These are phyloP conservation scores for Drosophila helvetica DNA, from an alignment of 2,888 invertebrate species.

Conservation along the genomic window DNA sequence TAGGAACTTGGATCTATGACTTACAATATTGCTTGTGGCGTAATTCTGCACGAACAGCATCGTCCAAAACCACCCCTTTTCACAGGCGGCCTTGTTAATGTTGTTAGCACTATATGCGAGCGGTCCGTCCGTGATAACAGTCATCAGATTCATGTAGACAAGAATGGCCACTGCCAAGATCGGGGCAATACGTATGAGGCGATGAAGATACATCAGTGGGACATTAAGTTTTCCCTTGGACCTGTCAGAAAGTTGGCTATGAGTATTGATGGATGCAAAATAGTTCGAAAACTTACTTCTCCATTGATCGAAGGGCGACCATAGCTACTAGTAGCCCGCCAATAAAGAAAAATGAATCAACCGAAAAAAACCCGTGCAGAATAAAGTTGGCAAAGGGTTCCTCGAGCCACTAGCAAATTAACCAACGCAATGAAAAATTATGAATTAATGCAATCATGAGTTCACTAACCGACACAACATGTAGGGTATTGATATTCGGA, in stretches of 20 bases:
- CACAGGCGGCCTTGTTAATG: conserved; percentile 72
- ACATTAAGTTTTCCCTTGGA: conserved; percentile 79
- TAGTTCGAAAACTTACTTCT: conserved; percentile 75
- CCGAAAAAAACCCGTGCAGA: conserved; percentile 84
- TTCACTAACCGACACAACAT: conserved; percentile 47
- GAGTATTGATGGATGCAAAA: conserved; percentile 41
- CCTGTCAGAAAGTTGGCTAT: conserved; percentile 21
- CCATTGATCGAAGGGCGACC: conserved; percentile 68
- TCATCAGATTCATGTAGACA: conserved; percentile 84
- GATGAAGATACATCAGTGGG: conserved; percentile 82
- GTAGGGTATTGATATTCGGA: conserved; percentile 65
- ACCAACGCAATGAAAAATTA: background rate
- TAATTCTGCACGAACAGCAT: conserved; percentile 85
- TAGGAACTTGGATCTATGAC: background rate
- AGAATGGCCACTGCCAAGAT: conserved; percentile 84
- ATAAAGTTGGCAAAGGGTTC: conserved; percentile 66
- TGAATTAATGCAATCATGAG: background rate
- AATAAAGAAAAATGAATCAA: conserved; percentile 87
- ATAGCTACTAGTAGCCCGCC: conserved; percentile 85
- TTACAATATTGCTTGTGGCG: conserved; percentile 74
- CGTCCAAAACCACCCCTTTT: conserved; percentile 84
- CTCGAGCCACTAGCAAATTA: conserved; percentile 66
- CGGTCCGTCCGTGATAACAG: conserved; percentile 85
- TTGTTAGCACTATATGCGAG: conserved; percentile 84
- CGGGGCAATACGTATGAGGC: conserved; percentile 85